Evolutionary conservation across 2,113 vertebrate genomes (phyloP), one percentile per base, ranked within the genome.

Genomic region (Excalfactoria chinensis): DNA sequence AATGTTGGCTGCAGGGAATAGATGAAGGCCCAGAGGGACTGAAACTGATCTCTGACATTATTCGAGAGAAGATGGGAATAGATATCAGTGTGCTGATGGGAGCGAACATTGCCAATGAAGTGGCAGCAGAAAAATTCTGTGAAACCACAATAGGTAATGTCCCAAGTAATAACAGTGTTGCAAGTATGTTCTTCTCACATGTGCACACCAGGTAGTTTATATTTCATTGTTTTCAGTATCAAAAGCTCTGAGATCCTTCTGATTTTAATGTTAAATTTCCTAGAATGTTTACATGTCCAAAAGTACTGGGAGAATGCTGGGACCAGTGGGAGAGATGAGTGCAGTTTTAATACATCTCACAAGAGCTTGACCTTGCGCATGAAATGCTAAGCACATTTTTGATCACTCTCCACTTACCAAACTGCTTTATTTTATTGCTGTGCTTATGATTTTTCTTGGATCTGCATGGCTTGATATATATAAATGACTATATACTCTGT

Each of bases 51-150:
- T 99, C 99, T 25, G 98, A 99, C 95, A 98, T 99, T 93, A 99
- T 99, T 84, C 98, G 98, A 22, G 98, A 99, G 97, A 99, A 99
- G 97, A 98, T 99, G 98, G 98, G 97, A 78, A 99, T 99, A 37
- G 98, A 99, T 77, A 98, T 99, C 95, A 99, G 99, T 26, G 99
- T 99, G 86, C 95, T 99, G 76, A 99, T 99, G 99, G 99, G 99
- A 53, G 99, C 99, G 83, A 99, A 99, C 97, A 99, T 99, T 63
- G 99, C 99, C 95, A 99, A 97, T 7, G 98, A 99, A 92, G 99
- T 99, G 66, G 99, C 99, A 7, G 98, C 98, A 2, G 99, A 98
- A 93, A 99, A 99, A 90, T 99, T 99, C 97, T 99, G 99, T 73
- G 99, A 99, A 97, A 99, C 98, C 62, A 99, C 99, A 68, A 99